Percentiles rank a stretch among this genome's conserved stretches.
Conservation (phyloP, 37 sponge, comb jelly and placozoan genomes). For the Beroe forskalii region DNA sequence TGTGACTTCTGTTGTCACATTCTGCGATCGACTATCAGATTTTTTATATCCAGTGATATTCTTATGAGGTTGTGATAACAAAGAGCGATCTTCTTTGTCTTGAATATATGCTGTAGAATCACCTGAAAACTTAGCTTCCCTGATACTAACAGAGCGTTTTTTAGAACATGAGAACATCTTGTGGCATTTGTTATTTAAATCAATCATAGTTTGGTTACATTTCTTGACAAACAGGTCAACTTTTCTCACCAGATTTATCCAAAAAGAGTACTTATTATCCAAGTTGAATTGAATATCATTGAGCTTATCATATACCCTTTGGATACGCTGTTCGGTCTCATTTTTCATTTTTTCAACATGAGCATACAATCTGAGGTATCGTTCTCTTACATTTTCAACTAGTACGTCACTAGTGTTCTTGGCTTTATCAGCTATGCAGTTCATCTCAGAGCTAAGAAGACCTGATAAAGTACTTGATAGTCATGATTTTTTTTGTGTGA, state of each 20-base stretch:
- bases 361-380: not conserved
- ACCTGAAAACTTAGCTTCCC: not conserved
- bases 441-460: not conserved
- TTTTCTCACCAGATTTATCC: not conserved
- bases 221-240: not conserved
- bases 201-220: not conserved
- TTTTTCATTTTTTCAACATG: not conserved
- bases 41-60: no score
- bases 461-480: not conserved
- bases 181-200: not conserved
- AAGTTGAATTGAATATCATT: not conserved
- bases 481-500: not conserved
- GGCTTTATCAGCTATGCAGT: conserved; percentile 25
- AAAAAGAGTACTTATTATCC: not conserved
- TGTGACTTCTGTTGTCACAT: not conserved
- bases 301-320: not conserved
- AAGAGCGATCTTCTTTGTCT: no score
- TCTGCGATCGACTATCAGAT: not conserved
- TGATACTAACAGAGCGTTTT: not conserved
- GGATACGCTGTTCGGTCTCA: not conserved
- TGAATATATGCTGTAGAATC: no score
- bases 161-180: not conserved
- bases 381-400: not conserved
- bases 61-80: no score
- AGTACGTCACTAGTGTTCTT: conserved; percentile 39